Conservation (phyloP, 2,888 invertebrate species). For the Chaetoderma sp. region DNA sequence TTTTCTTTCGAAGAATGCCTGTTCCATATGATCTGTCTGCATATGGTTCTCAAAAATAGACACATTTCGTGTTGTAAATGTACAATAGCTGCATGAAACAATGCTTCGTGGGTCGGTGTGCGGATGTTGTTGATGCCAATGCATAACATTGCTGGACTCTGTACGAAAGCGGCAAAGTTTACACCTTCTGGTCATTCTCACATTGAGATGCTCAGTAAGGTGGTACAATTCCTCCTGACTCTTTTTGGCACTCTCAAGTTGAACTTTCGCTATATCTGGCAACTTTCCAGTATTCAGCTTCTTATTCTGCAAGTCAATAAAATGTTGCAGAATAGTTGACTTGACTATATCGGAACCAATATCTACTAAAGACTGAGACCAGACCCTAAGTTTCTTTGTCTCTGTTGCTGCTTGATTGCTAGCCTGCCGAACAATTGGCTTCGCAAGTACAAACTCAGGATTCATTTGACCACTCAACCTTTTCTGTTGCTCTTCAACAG, state of each 20-base stretch:
- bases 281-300: conserved; percentile 73
- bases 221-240: conserved; percentile 51
- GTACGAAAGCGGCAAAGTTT: conserved; percentile 52
- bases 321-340: conserved; percentile 92
- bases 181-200: conserved; percentile 43
- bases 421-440: no score
- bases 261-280: conserved; percentile 72
- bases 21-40: conserved; percentile 88
- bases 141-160: conserved; percentile 66
- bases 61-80: conserved; percentile 78
- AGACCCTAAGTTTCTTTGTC: no score
- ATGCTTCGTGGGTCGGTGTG: conserved; percentile 67
- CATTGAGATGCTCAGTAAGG: conserved; percentile 43
- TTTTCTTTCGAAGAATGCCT: conserved; percentile 86
- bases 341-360: conserved; percentile 91
- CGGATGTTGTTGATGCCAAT: conserved; percentile 78
- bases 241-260: conserved; percentile 78
- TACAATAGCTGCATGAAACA: conserved; percentile 82
- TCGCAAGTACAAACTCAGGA: no score
- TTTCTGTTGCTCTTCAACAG: no score
- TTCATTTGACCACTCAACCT: no score
- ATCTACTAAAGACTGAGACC: conserved; percentile 90
- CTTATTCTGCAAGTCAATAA: conserved; percentile 87
- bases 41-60: conserved; percentile 84
- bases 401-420: no score